Percentiles rank a stretch among this genome's conserved stretches.
Conservation (phyloP, 2,113 vertebrate genomes). For the Tragulus kanchil region DNA sequence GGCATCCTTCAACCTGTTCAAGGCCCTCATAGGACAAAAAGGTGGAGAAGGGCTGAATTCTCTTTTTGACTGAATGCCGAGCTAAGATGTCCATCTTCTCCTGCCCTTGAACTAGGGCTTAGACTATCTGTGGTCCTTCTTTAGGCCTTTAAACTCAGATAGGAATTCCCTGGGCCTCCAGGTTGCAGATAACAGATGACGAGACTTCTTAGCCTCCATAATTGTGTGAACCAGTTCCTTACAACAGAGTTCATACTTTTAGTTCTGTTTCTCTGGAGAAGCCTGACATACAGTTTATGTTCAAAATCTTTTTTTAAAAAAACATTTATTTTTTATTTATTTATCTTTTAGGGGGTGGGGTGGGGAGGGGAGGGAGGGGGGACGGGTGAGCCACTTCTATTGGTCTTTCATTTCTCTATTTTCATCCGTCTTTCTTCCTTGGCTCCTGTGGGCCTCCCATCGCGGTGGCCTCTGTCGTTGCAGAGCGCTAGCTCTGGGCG, state of each 20-base stretch:
- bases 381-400: too few species aligned
- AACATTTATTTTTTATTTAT: too few species aligned
- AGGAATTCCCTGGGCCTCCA: not conserved
- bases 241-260: not conserved
- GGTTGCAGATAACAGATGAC: not conserved
- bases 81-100: not conserved
- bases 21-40: not conserved
- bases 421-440: too few species aligned
- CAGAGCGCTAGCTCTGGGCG: too few species aligned
- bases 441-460: too few species aligned
- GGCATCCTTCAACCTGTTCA: not conserved
- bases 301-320: not conserved
- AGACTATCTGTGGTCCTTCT: not conserved
- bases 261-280: constrained; percentile 19
- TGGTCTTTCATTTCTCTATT: too few species aligned
- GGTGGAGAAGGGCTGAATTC: not conserved
- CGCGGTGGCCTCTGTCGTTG: too few species aligned
- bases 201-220: not conserved
- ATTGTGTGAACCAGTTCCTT: not conserved
- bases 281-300: not conserved
- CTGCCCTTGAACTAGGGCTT: not conserved
- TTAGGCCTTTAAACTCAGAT: not conserved
- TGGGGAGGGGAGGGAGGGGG: too few species aligned
- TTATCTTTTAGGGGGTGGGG: too few species aligned
- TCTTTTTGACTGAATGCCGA: not conserved